Conservation (phyloP, 53 echinoderm and acorn worm genomes). For the Apostichopus leukothele region DNA sequence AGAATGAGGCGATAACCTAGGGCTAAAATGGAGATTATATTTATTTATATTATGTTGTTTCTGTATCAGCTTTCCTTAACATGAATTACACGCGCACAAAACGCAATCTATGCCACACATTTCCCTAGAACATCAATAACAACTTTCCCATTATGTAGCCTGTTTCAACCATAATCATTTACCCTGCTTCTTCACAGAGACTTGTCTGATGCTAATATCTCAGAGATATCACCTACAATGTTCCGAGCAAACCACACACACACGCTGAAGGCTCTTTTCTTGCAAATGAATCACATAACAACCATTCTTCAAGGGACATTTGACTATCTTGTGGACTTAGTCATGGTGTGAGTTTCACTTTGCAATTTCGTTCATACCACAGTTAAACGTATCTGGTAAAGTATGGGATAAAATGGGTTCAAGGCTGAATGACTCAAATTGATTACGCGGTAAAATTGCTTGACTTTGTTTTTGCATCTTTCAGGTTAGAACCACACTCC, state of each 20-base stretch:
- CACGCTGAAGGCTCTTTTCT: not conserved
- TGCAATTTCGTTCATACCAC: not conserved
- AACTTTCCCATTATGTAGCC: not conserved
- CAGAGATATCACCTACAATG: not conserved
- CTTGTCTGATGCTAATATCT: not conserved
- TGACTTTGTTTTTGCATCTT: not conserved
- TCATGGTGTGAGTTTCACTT: not conserved
- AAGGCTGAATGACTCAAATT: not conserved
- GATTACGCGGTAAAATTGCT: not conserved
- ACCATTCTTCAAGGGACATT: not conserved
- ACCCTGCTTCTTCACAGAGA: not conserved
- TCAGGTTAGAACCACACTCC: not conserved
- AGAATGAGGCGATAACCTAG: not conserved
- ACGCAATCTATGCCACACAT: not conserved
- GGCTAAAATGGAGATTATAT: not conserved
- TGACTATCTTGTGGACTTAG: not conserved
- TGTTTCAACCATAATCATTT: not conserved
- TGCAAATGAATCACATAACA: not conserved
- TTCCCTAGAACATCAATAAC: not conserved
- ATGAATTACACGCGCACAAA: not conserved
- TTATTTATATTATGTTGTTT: not conserved
- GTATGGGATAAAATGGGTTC: too few species aligned
- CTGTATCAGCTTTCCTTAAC: not conserved
- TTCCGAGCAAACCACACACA: not conserved
- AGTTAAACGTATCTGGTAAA: not conserved